Conservation (phyloP, 2,888 invertebrate species). For the Apamea monoglypha region DNA sequence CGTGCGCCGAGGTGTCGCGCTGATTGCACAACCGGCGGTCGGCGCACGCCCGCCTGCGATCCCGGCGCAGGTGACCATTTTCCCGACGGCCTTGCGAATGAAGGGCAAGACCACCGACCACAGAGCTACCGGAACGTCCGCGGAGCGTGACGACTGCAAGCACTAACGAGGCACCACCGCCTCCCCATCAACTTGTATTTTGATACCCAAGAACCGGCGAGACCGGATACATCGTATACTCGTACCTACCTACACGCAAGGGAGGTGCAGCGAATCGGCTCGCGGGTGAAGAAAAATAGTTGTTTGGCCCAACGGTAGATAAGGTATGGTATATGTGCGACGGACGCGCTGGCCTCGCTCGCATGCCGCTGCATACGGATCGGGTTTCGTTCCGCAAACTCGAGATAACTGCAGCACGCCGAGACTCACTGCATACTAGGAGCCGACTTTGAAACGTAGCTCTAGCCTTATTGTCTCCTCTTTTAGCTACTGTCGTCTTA, state of each 20-base stretch:
- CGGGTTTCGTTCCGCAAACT: conserved; percentile 89
- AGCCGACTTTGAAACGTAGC: conserved; percentile 81
- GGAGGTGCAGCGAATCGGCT: conserved; percentile 67
- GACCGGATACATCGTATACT: conserved; percentile 45
- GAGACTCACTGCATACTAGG: conserved; percentile 79
- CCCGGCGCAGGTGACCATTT: conserved; percentile 80
- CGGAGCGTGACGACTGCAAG: conserved; percentile 71
- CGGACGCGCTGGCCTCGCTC: conserved; percentile 82
- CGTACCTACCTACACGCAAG: conserved; percentile 51
- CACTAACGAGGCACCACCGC: conserved; percentile 57
- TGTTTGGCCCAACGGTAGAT: conserved; percentile 59
- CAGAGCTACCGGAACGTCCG: conserved; percentile 63
- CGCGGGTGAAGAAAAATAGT: conserved; percentile 66
- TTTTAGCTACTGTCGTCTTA: conserved; percentile 79
- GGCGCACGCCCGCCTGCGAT: conserved; percentile 65
- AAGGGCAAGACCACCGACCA: conserved; percentile 70
- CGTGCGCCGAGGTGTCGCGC: conserved; percentile 77
- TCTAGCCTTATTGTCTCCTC: conserved; percentile 82
- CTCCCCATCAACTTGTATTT: conserved; percentile 48
- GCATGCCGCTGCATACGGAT: conserved; percentile 84
- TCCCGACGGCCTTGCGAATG: conserved; percentile 77
- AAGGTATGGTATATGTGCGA: conserved; percentile 62
- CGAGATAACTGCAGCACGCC: conserved; percentile 83
- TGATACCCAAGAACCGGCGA: conserved; percentile 61
- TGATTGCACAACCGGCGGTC: conserved; percentile 81